Base-by-base conservation (phyloP, 2,888 invertebrate genomes). In the Pyralis farinalis region DNA sequence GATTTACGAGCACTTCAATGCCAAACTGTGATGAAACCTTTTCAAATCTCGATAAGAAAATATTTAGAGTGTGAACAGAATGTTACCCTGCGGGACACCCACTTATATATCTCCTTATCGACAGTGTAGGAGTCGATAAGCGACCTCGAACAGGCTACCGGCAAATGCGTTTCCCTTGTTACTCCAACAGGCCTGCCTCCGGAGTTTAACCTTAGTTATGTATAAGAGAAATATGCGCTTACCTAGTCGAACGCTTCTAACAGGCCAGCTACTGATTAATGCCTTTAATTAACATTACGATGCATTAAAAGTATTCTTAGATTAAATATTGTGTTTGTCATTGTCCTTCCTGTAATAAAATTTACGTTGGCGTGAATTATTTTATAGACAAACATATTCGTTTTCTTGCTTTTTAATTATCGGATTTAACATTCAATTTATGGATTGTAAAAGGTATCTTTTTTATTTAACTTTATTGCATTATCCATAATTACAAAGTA, bases 121-220 rank as follows among this genome's bases (percentile, higher is more conserved):
- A 50, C 53, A 16, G 55, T 58, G 72, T 69, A 68, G 67, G 67
- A 47, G 58, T 55, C 65, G 80, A 79, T 79, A 78, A 75, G 75
- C 73, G 45, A 53, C 47, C 49, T 60, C 62, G 62, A 25, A 25
- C 59, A 2, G 53, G 68, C 65, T 74, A 73, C 75, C 70, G 71
- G 67, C 77, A 85, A 85, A 86, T 86, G 86, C 77, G 70, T 83
- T 86, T 86, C 81, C 74, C 84, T 75, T 86, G 86, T 86, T 72
- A 58, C 66, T 56, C 64, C 75, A 80, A 78, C 78, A 75, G 80
- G 52, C 57, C 37, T 53, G 54, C 44, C 51, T 52, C 51, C 47
- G 63, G 54, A 55, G 56, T 58, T 52, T 55, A 55, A 57, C 49
- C 54, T 58, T 51, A 47, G 42, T 46, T 40, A 12, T 11, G 7